Base-by-base conservation (phyloP, 2,888 invertebrate species). In the Melanophora roralis region DNA sequence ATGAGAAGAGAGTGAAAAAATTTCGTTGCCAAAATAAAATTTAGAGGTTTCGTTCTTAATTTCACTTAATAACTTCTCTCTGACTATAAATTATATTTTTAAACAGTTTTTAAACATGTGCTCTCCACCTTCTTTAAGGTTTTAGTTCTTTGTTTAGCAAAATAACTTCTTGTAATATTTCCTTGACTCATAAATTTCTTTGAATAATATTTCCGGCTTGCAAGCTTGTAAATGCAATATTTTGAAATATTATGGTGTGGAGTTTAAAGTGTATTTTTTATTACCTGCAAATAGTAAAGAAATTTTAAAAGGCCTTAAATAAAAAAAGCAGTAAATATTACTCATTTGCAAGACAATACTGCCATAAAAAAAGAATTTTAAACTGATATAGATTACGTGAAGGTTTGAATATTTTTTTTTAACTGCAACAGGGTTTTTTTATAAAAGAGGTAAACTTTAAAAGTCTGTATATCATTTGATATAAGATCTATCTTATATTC, bases 161-260 rank as follows among this genome's bases (percentile, higher is more conserved):
- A 47, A 64, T 36, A 45, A 47, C 49, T 75, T 75, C 75, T 55
- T 55, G 83, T 87, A 86, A 87, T 87, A 85, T 88, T 88, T 86
- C 87, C 86, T 86, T 87, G 86, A 83, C 84, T 88, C 87, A 87
- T 87, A 87, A 87, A 87, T 87, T 88, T 87, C 83, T 86, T 87
- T 84, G 86, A 86, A 86, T 87, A 86, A 86, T 83, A 85, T 85
- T 86, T 86, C 87, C 87, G 3, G 87, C 43, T 76, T 72, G 14
- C 49, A 27, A 6, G n/a, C 32, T 23, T 47, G 32, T 9, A 38
- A 27, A 36, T 57, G 12, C 7, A 32, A 45, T 34, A 45, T 8
- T 36, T 72, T 71, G 69, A 59, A 60, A 59, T 43, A 55, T 19
- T 19, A 9, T 65, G n/a, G 14, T n/a, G 9, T 14, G 1, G n/a